Conservation (phyloP, 2,888 invertebrate genomes). For the Caenorhabditis imperialis region DNA sequence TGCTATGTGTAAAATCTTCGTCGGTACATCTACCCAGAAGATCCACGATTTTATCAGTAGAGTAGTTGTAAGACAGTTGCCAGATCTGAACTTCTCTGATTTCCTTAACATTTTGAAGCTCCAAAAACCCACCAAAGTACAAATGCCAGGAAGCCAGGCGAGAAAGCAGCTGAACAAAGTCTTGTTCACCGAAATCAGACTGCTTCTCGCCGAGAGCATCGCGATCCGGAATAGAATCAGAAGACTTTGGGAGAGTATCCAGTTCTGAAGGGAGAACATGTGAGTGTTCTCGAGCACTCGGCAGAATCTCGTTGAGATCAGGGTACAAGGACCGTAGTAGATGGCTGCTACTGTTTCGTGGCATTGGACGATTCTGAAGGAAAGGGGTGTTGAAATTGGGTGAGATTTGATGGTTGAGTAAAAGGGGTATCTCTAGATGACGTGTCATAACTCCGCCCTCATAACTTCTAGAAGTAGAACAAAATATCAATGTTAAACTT, state of each 20-base stretch:
- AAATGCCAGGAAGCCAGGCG: not conserved
- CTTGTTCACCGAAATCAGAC: no score
- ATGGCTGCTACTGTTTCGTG: conserved; percentile 5
- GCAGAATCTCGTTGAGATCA: not conserved
- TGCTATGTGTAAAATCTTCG: conserved; percentile 2
- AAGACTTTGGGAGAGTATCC: conserved; percentile 5
- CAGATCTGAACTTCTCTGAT: conserved; percentile 3
- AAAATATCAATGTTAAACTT: no score
- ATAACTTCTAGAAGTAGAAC: no score
- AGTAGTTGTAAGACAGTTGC: not conserved
- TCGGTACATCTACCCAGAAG: not conserved
- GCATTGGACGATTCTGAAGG: not conserved
- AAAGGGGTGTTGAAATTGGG: no score
- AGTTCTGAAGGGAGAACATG: conserved; percentile 4
- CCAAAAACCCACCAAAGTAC: not conserved
- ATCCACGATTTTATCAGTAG: not conserved
- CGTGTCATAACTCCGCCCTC: no score
- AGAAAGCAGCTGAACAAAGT: not conserved
- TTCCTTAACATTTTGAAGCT: not conserved
- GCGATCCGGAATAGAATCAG: conserved; percentile 4
- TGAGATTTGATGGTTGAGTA: no score
- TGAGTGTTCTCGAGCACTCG: not conserved
- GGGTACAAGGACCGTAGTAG: conserved; percentile 9
- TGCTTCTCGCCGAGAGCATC: not conserved
- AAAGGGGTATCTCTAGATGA: no score